These are phyloP conservation scores for Dicyrtoma fusca DNA, from an alignment of 2,888 invertebrate genomes.

Conservation along the genomic window DNA sequence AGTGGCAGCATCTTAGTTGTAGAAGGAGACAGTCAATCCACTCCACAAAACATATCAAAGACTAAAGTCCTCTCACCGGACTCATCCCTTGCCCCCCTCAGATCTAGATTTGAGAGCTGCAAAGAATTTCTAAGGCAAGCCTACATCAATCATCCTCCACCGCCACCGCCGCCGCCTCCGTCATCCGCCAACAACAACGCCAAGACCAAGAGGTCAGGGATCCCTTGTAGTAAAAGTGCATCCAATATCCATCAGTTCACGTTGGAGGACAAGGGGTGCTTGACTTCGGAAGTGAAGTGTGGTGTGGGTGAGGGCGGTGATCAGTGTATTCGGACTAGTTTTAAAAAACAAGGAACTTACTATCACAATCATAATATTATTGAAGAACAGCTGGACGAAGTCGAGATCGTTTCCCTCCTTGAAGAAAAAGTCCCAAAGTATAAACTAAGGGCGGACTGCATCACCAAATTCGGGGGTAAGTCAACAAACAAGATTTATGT, in stretches of 20 bases:
- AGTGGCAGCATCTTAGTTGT: not conserved
- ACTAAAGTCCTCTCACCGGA: too few relatives aligned
- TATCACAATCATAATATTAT: slow-evolving; percentile 61
- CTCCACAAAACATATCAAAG: too few relatives aligned
- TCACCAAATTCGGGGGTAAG: slow-evolving; percentile 88
- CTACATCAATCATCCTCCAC: slow-evolving; percentile 33
- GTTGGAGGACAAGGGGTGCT: slow-evolving; percentile 12
- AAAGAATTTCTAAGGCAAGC: slow-evolving; percentile 51
- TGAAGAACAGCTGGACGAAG: slow-evolving; percentile 84
- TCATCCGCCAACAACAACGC: too few relatives aligned
- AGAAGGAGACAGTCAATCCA: not conserved
- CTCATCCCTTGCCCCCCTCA: slow-evolving; percentile 22
- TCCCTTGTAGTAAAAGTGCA: slow-evolving; percentile 51
- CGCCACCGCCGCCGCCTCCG: slow-evolving; percentile 16
- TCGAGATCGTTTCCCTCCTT: slow-evolving; percentile 91
- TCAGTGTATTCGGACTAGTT: not conserved
- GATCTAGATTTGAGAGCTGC: slow-evolving; percentile 48
- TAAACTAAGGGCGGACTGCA: slow-evolving; percentile 87
- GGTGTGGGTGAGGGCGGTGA: slow-evolving; percentile 27
- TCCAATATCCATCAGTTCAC: slow-evolving; percentile 45
- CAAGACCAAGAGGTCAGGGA: not conserved
- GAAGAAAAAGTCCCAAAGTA: slow-evolving; percentile 95
- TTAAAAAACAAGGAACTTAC: slow-evolving; percentile 1
- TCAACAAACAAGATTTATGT: slow-evolving; percentile 32
- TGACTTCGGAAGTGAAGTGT: slow-evolving; percentile 44